Conservation (phyloP, 2,113 vertebrate species). For the Capreolus pygargus region DNA sequence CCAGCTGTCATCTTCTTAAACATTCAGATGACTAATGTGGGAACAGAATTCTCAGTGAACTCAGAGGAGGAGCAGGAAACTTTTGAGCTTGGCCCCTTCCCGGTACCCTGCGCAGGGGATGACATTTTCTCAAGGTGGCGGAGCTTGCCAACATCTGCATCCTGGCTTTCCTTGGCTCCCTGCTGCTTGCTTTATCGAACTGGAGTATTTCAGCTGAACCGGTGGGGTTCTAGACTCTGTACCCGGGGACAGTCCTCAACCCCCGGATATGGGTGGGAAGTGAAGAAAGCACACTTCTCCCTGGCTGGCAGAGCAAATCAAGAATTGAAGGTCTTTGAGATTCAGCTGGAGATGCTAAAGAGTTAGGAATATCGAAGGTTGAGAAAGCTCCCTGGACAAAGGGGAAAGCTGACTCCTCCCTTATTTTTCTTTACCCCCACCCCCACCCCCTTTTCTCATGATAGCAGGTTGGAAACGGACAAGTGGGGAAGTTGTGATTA, state of each 20-base stretch:
- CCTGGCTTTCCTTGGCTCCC: background rate
- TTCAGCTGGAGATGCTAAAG: rapidly evolving
- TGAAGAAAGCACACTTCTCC: too few relatives aligned
- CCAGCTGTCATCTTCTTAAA: slow-evolving; percentile 21
- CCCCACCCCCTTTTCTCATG: background rate
- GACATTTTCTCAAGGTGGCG: slow-evolving; percentile 24
- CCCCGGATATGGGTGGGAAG: background rate
- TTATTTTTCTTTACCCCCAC: background rate
- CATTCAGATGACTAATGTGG: slow-evolving; percentile 55
- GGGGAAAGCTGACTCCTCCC: too few relatives aligned
- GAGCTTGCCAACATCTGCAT: slow-evolving; percentile 43
- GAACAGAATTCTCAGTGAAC: slow-evolving; percentile 38
- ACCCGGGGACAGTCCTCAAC: background rate
- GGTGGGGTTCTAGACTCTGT: background rate
- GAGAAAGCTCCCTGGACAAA: background rate
- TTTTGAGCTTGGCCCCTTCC: slow-evolving; percentile 32
- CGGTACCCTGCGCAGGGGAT: background rate
- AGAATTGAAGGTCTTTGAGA: background rate
- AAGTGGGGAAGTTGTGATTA: background rate
- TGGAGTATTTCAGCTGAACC: background rate
- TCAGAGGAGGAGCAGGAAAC: slow-evolving; percentile 33
- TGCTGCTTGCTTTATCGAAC: background rate
- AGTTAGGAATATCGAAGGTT: background rate
- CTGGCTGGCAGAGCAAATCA: background rate
- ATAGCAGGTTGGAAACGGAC: background rate